Evolutionary conservation across 2,888 invertebrate species (phyloP).

Genomic region (Drosophila mulleri): DNA sequence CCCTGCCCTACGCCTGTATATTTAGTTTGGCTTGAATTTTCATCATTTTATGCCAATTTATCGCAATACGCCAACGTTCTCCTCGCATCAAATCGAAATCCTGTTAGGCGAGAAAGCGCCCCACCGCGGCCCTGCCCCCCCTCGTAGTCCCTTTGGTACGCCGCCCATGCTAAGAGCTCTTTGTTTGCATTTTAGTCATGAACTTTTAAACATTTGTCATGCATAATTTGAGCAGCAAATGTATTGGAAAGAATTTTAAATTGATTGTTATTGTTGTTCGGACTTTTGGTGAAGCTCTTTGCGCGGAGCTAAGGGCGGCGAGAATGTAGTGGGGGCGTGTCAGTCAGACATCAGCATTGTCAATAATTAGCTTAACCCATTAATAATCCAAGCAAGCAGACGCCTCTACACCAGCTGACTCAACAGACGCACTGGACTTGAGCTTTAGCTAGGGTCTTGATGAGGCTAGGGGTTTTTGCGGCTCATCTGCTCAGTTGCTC

Average conservation of each 20-base stretch:
- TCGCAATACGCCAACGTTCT: constrained; percentile 65
- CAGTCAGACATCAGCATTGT: constrained; percentile 53
- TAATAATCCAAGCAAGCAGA: constrained; percentile 59
- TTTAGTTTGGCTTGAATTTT: constrained; percentile 65
- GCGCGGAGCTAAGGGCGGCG: background rate
- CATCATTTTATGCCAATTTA: constrained; percentile 78
- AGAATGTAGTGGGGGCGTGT: background rate
- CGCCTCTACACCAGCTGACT: constrained; percentile 48
- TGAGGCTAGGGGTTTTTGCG: background rate
- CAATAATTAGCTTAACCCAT: constrained; percentile 80
- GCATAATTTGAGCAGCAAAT: constrained; percentile 81
- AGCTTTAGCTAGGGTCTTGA: constrained; percentile 22
- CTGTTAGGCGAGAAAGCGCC: constrained; percentile 32
- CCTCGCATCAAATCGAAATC: constrained; percentile 31
- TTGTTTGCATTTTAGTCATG: constrained; percentile 79
- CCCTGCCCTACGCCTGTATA: background rate
- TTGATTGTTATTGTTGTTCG: constrained; percentile 77
- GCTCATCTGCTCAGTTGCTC: constrained; percentile 31
- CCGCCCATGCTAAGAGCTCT: constrained; percentile 26
- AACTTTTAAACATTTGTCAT: constrained; percentile 81
- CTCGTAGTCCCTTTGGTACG: background rate
- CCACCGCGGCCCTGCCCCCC: background rate
- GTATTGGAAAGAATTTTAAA: constrained; percentile 82
- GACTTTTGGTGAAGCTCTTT: constrained; percentile 1
- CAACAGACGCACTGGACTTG: constrained; percentile 44